These are phyloP conservation scores for Chloroceryle inda DNA, from an alignment of 2,797 vertebrate genomes.

Conservation along the genomic window DNA sequence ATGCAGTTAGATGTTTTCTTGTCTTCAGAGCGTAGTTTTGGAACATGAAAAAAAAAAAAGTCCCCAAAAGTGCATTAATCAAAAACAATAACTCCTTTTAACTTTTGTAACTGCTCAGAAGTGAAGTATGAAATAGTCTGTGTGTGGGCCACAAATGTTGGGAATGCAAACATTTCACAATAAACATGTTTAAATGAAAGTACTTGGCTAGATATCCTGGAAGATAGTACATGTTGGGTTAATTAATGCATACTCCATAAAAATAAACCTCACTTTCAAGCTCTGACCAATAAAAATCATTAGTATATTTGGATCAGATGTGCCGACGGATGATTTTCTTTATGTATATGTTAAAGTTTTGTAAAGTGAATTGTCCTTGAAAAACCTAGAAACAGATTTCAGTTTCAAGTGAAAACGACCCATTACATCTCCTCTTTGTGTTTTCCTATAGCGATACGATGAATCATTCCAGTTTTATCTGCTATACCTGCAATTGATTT, in stretches of 20 bases:
- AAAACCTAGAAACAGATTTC: constrained; percentile 69
- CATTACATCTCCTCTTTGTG: constrained; percentile 52
- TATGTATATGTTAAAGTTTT: constrained; percentile 76
- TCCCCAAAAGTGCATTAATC: constrained; percentile 91
- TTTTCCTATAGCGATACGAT: constrained; percentile 61
- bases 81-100: constrained; percentile 98
- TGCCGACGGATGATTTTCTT: constrained; percentile 83
- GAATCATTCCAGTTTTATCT: constrained; percentile 81
- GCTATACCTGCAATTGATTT: constrained; percentile 79
- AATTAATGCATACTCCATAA: constrained; percentile 95
- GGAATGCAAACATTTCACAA: constrained; percentile 99
- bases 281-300: constrained; percentile 94
- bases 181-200: constrained; percentile 99
- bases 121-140: constrained; percentile 96
- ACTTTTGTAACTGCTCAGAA: constrained; percentile 89
- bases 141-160: constrained; percentile 96
- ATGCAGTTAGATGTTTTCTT: constrained; percentile 42
- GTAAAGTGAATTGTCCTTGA: constrained; percentile 68
- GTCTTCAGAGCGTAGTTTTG: constrained; percentile 72
- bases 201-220: constrained; percentile 92
- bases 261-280: constrained; percentile 97
- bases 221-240: constrained; percentile 98
- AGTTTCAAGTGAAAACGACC: constrained; percentile 64
- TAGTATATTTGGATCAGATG: constrained; percentile 91
- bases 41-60: constrained; percentile 49